Base-by-base conservation (phyloP, 2,888 invertebrate genomes). In the Lathronympha strigana region DNA sequence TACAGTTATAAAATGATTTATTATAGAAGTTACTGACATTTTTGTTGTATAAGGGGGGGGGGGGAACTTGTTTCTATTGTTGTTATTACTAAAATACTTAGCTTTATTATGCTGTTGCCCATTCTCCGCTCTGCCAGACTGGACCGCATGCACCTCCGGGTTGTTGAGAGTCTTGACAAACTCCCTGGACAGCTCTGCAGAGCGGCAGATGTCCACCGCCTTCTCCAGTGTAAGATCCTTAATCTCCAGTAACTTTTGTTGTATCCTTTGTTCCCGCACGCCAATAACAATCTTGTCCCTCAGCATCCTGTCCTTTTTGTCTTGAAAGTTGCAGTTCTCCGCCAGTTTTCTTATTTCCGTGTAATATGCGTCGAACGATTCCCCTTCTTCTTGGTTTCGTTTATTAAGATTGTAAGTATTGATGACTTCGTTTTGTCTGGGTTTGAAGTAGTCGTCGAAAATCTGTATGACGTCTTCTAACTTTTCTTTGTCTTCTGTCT, bases 261-360 rank as follows among this genome's bases (percentile, higher is more conserved):
- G 61, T 1, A 53, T 25, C 1, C 49, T 33, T 15, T 36, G 60
- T 11, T 49, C 49, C 11, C 25, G 19, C 0, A 62, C 21, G 13
- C 62, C 61, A 1, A 67, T 53, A 8, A 67, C 45, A 9, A 67
- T 67, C 21, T 53, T 25, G 40, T 58, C 62, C 5, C 67, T 13
- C 0, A 67, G 21, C 62, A 67, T 67, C 11, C 62, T 57, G 33
- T 62, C 36, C 19, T 66, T 50, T 11, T 55, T 43, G 0, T 63
- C 49, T 17, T 23, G 11, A 17, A 36, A 67, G 19, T 67, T 40
- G 17, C 40, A 40, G 40, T 40, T 40, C 2, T 40, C 40, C 11
- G 40, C 40, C 6, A 17, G 1, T 31, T 61, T 66, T n/a, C 33
- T 28, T 4, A 61, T 15, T 13, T 9, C 11, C 0, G 51, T 61